A percentile compares a stretch with the other conserved stretches of the same genome.
Evolutionary conservation across 1,140 invertebrate genomes (phyloP).

Genomic region (Limonius californicus): DNA sequence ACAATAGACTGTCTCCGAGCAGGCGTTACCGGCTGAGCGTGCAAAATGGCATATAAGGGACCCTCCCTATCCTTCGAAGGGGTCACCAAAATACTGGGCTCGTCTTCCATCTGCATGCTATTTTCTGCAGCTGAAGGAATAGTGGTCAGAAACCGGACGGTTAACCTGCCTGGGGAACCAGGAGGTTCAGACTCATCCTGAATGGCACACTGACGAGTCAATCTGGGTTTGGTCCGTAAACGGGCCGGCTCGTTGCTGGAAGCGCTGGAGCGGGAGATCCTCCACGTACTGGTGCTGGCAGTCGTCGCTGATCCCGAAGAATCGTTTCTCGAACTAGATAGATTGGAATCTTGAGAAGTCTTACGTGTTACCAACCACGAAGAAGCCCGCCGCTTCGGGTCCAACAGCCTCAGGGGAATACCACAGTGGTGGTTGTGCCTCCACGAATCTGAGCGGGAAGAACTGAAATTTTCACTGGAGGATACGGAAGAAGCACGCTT

Average conservation of each 20-base stretch:
- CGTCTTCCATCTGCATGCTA: slow-evolving; percentile 66
- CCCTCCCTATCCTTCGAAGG: slow-evolving; percentile 41
- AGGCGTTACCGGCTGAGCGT: slow-evolving; percentile 35
- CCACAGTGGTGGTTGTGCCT: slow-evolving; percentile 69
- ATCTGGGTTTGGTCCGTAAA: slow-evolving; percentile 56
- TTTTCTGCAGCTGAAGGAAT: slow-evolving; percentile 80
- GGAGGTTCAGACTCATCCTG: slow-evolving; percentile 64
- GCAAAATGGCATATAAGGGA: slow-evolving; percentile 42
- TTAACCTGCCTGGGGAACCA: slow-evolving; percentile 56
- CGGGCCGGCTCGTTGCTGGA: slow-evolving; percentile 49
- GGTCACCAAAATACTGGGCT: slow-evolving; percentile 40
- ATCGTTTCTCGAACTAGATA: slow-evolving; percentile 82
- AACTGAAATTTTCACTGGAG: slow-evolving; percentile 85
- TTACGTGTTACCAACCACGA: slow-evolving; percentile 86
- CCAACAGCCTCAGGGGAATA: slow-evolving; percentile 67
- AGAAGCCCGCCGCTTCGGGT: slow-evolving; percentile 72
- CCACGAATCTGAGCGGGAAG: slow-evolving; percentile 76
- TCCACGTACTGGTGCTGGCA: slow-evolving; percentile 80
- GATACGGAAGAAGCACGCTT: slow-evolving; percentile 77
- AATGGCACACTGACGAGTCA: slow-evolving; percentile 72
- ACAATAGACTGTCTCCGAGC: slow-evolving; percentile 40
- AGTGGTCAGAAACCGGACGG: slow-evolving; percentile 69
- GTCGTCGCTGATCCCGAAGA: slow-evolving; percentile 82
- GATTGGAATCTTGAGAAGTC: slow-evolving; percentile 84
- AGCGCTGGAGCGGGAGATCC: slow-evolving; percentile 73